These are phyloP conservation scores for Steinernema scapterisci DNA, from an alignment of 2,888 invertebrate genomes.

Conservation along the genomic window DNA sequence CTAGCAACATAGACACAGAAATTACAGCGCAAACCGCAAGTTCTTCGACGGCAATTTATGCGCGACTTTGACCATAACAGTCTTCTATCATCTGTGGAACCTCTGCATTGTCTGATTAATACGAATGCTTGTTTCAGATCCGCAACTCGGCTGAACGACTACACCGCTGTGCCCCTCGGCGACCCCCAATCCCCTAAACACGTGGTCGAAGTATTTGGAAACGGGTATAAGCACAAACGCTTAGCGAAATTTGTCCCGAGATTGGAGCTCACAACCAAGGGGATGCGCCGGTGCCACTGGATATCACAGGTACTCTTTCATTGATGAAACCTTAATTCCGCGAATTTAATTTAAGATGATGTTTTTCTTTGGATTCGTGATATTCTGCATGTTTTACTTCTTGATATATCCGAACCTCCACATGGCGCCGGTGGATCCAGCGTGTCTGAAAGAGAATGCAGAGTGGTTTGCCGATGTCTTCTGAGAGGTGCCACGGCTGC, in stretches of 20 bases:
- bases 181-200: constrained; percentile 2
- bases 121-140: no score
- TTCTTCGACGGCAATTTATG: no score
- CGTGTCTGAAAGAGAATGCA: constrained; percentile 51
- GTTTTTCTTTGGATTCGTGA: constrained; percentile 59
- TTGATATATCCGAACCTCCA: constrained; percentile 62
- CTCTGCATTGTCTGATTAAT: no score
- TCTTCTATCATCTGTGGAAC: no score
- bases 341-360: constrained; percentile 46
- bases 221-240: constrained; percentile 31
- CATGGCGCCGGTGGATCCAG: constrained; percentile 55
- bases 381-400: constrained; percentile 61
- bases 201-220: constrained; percentile 37
- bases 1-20: no score
- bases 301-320: constrained; percentile 51
- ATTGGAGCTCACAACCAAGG: constrained; percentile 45
- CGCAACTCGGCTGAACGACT: constrained; percentile 35
- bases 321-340: not conserved
- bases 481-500: constrained; percentile 24
- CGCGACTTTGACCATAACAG: no score
- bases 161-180: constrained; percentile 43
- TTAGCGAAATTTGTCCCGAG: constrained; percentile 37
- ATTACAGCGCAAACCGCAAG: no score
- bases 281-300: constrained; percentile 61
- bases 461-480: constrained; percentile 55